Evolutionary conservation across 1,140 invertebrate species (phyloP), one percentile per base, ranked within the genome.

Genomic region (Ctenoplectra terminalis): DNA sequence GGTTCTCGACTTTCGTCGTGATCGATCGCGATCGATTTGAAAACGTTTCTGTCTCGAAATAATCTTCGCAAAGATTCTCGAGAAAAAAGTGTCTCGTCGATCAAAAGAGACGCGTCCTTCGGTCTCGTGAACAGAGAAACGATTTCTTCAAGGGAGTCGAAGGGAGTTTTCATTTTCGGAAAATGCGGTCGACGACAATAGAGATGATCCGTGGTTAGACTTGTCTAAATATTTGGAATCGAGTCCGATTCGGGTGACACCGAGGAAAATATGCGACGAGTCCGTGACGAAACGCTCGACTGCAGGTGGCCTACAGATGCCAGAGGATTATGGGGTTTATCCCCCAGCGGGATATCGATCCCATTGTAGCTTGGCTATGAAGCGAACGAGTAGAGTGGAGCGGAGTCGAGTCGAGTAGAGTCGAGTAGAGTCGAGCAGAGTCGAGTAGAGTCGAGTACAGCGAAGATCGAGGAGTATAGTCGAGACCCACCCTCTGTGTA

Each of bases 231-330:
- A 92, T 92, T 92, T 91, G 89, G 84, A 84, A 88, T 84, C 84
- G 84, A 31, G 69, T 77, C 26, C 7, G 64, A 52, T 54, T 31
- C 48, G 76, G 82, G 81, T 88, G 88, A 82, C 86, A 91, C 69
- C 74, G 85, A 34, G 91, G 88, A 88, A 90, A 90, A 89, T 82
- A 88, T 89, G 87, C 90, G 91, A 89, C 74, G 88, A 87, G 56
- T 78, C 90, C 90, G 91, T 93, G 92, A 92, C 93, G 92, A 93
- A 93, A 92, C 90, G 90, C 88, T 74, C 90, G 90, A 92, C 92
- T 93, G 93, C 93, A 94, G 93, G 93, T 94, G 93, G 93, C 89
- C 92, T 85, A 93, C 93, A 93, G 92, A 94, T 93, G 92, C 92
- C 85, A 81, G 81, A 85, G 92, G 92, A 92, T 93, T 93, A 94